These are phyloP conservation scores for Arenaria interpres DNA, from an alignment of 2,113 vertebrate species.

Conservation along the genomic window DNA sequence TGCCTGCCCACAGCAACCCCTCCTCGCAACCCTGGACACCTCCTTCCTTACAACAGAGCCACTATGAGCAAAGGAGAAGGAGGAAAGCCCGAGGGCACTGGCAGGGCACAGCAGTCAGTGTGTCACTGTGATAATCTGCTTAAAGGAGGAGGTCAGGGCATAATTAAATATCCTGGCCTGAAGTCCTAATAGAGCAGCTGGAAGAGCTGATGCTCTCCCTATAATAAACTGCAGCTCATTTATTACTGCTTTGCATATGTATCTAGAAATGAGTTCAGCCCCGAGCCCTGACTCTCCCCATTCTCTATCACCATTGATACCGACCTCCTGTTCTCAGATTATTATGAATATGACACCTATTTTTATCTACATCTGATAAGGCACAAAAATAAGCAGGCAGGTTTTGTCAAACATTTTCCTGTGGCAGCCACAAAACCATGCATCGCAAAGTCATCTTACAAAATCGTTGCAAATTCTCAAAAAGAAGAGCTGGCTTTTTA, in stretches of 20 bases:
- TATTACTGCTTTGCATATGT: no score
- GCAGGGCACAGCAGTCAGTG: background rate
- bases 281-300: background rate
- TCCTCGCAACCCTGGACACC: background rate
- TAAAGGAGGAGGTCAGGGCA: background rate
- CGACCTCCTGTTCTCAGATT: background rate
- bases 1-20: background rate
- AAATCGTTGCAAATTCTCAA: background rate
- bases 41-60: background rate
- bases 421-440: background rate
- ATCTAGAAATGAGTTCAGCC: background rate
- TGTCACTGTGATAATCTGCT: conserved; percentile 52
- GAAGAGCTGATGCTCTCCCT: background rate
- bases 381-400: background rate
- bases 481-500: background rate
- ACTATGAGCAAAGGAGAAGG: background rate
- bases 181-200: conserved; percentile 31
- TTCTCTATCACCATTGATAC: background rate
- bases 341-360: background rate
- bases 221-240: no score
- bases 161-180: conserved; percentile 51
- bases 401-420: background rate
- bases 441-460: background rate
- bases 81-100: background rate
- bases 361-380: background rate